Conservation (phyloP, 2,113 vertebrate species). For the Eretmochelys imbricata region DNA sequence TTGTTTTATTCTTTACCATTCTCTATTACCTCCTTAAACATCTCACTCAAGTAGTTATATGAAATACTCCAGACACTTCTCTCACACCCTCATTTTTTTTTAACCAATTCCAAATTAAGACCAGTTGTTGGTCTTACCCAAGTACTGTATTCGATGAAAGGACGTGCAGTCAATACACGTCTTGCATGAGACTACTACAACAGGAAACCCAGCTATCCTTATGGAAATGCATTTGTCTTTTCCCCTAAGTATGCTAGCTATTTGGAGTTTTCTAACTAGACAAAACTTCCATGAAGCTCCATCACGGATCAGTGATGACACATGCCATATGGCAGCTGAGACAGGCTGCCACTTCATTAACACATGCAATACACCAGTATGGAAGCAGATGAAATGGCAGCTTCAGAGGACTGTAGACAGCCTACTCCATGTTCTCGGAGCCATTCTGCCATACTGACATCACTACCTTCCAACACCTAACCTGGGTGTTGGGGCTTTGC, state of each 20-base stretch:
- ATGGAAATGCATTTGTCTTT: constrained; percentile 16
- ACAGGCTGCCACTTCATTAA: constrained; percentile 26
- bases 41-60: background rate
- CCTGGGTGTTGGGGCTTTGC: no score
- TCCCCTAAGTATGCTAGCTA: background rate
- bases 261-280: constrained; percentile 12
- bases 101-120: background rate
- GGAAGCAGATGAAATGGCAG: background rate
- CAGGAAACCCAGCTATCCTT: background rate
- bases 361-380: background rate
- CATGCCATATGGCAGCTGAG: constrained; percentile 1
- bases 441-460: background rate
- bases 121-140: background rate
- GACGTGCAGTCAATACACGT: background rate
- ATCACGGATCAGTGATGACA: background rate
- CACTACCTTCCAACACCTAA: background rate
- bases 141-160: accelerated
- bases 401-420: background rate
- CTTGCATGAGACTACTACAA: background rate
- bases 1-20: background rate
- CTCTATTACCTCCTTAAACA: background rate
- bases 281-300: background rate
- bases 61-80: background rate
- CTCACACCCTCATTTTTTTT: constrained; percentile 15
- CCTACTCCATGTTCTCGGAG: background rate